phyloP scores from a whole-genome alignment of 1,140 invertebrate species.

The Papilio polytes region DNA sequence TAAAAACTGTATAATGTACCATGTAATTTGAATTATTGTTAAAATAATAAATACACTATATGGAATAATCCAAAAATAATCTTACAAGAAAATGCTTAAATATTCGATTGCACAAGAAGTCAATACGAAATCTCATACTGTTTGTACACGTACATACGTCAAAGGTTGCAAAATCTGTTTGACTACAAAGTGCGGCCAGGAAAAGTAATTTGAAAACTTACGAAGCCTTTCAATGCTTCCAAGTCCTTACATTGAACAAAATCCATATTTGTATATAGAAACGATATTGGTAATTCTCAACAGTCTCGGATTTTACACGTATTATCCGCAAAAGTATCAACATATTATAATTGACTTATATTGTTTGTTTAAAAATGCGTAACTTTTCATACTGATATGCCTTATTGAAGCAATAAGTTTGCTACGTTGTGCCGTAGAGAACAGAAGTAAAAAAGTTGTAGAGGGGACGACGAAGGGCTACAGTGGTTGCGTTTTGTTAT shows the following conservation, averaged over 20 bases:
- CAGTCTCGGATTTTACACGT: background rate
- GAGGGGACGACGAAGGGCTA: too few species aligned
- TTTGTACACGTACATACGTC: background rate
- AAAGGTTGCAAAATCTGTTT: background rate
- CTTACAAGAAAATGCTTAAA: background rate
- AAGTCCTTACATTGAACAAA: background rate
- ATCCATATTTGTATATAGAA: background rate
- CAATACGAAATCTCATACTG: background rate
- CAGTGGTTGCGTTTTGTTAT: too few species aligned
- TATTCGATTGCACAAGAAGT: background rate
- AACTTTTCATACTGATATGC: too few species aligned
- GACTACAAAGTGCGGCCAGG: constrained; percentile 6
- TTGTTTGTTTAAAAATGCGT: too few species aligned
- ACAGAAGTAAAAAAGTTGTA: too few species aligned
- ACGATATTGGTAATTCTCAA: background rate
- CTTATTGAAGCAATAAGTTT: too few species aligned
- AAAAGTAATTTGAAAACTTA: constrained; percentile 12
- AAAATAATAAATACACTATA: background rate
- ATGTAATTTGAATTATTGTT: too few species aligned
- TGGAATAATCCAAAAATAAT: background rate
- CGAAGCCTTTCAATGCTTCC: background rate
- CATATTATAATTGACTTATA: too few species aligned
- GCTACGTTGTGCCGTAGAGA: too few species aligned
- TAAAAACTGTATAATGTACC: too few species aligned
- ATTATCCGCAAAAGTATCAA: too few species aligned